These are phyloP conservation scores for Lasiurus cinereus DNA, from an alignment of 2,113 vertebrate species.

Conservation along the genomic window DNA sequence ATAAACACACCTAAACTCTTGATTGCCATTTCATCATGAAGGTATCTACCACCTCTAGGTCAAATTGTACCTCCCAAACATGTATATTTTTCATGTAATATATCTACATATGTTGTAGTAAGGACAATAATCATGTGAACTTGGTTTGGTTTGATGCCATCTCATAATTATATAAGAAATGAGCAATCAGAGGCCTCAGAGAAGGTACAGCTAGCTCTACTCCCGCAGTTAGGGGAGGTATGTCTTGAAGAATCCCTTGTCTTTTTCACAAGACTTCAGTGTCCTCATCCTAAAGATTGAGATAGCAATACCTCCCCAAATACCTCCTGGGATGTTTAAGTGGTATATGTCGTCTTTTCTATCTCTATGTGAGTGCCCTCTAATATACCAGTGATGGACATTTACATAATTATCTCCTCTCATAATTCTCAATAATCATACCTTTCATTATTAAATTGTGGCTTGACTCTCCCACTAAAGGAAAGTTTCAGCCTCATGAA, in stretches of 20 bases:
- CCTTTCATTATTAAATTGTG: neutral
- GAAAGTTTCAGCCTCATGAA: neutral
- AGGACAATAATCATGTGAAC: neutral
- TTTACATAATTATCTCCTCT: constrained; percentile 11
- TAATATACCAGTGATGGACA: neutral
- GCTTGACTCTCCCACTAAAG: constrained; percentile 6
- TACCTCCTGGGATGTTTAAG: neutral
- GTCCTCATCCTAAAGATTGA: neutral
- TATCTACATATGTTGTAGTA: neutral
- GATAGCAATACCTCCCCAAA: neutral
- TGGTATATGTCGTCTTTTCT: neutral
- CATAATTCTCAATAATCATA: constrained; percentile 33
- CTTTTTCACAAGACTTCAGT: neutral
- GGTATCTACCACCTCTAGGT: neutral
- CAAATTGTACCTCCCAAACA: neutral
- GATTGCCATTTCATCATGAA: neutral
- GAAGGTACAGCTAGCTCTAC: neutral
- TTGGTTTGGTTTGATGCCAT: neutral
- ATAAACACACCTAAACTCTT: neutral
- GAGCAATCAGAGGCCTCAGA: neutral
- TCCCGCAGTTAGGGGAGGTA: neutral
- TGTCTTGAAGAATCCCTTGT: neutral
- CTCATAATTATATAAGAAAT: neutral
- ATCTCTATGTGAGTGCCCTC: neutral
- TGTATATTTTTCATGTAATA: neutral